Evolutionary conservation across 2,888 invertebrate genomes (phyloP).

Genomic region (Girardia tigrina): DNA sequence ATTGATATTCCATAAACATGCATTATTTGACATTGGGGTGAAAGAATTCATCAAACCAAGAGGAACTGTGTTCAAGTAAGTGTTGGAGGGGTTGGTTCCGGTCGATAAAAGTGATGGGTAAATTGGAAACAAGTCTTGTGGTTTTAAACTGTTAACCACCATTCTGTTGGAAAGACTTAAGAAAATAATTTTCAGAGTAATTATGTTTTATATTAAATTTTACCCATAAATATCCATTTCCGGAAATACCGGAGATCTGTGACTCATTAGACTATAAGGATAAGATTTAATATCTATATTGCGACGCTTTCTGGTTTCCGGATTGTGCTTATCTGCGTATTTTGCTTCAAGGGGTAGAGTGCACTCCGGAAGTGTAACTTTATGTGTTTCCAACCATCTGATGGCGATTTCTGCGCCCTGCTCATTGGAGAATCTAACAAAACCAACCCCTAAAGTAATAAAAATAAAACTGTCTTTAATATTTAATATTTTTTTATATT

Average conservation of each 20-base stretch:
- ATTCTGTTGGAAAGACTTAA: not conserved
- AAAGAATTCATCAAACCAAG: not conserved
- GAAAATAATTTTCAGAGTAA: not conserved
- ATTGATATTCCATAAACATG: not conserved
- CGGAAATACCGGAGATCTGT: not conserved
- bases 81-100: not conserved
- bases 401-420: constrained; percentile 33
- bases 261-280: not conserved
- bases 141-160: not conserved
- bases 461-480: too few relatives aligned
- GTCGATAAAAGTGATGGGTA: not conserved
- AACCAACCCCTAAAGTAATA: constrained; percentile 30
- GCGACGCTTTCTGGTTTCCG: constrained; percentile 31
- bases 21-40: not conserved
- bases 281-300: not conserved
- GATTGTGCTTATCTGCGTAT: constrained; percentile 36
- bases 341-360: constrained; percentile 32
- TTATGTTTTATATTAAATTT: not conserved
- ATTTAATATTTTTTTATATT: too few relatives aligned
- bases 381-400: constrained; percentile 21
- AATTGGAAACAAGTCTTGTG: not conserved
- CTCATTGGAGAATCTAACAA: constrained; percentile 35
- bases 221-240: not conserved
- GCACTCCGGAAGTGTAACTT: not conserved
- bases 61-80: not conserved